Conservation (phyloP, 2,888 invertebrate species). For the Muscina levida region DNA sequence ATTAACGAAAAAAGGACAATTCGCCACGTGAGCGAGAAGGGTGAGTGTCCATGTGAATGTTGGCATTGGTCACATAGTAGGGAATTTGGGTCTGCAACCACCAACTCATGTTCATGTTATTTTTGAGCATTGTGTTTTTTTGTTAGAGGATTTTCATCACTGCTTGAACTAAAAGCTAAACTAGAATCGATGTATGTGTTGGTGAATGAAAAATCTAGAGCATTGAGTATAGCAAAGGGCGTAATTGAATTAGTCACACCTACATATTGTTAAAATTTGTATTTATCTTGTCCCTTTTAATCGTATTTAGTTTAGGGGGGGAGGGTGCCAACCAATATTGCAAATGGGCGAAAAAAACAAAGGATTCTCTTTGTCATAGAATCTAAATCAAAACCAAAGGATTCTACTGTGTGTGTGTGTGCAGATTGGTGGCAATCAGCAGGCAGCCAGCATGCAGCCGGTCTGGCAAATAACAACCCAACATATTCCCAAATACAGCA, state of each 20-base stretch:
- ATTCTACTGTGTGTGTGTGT: too few species aligned
- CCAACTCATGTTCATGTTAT: too few species aligned
- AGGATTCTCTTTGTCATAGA: constrained; percentile 8
- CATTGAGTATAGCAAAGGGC: constrained; percentile 44
- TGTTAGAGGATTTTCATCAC: too few species aligned
- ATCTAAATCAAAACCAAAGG: constrained; percentile 30
- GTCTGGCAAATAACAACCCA: neutral
- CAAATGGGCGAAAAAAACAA: constrained; percentile 11
- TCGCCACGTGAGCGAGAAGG: neutral
- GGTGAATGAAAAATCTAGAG: neutral
- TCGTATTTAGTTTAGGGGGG: neutral
- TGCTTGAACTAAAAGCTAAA: too few species aligned
- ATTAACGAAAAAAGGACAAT: constrained; percentile 26
- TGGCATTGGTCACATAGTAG: constrained; percentile 17
- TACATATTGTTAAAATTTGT: constrained; percentile 49
- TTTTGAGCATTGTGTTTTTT: too few species aligned
- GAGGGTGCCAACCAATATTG: neutral
- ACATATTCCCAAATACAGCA: neutral
- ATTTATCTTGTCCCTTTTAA: neutral
- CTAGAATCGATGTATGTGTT: neutral
- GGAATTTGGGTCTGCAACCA: neutral
- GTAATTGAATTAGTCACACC: constrained; percentile 67
- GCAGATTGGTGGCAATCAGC: neutral
- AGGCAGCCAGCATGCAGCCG: constrained; percentile 11
- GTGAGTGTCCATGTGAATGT: constrained; percentile 21